A percentile compares a stretch with the other conserved stretches of the same genome.
Evolutionary conservation across 2,113 vertebrate species (phyloP).

Genomic region (Odontesthes bonariensis): DNA sequence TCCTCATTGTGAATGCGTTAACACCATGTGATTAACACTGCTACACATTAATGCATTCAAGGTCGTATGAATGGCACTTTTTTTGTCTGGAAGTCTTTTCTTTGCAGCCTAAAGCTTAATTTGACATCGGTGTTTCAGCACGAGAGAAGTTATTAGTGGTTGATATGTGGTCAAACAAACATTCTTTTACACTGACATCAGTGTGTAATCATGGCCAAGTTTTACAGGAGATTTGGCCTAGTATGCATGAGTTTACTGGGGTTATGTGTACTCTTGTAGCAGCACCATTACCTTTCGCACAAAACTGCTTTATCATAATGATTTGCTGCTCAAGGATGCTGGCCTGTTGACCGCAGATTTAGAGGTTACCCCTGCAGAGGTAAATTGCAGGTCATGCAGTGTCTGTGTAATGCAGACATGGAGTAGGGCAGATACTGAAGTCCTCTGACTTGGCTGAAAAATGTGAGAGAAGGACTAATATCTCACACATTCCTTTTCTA

Average conservation of each 20-base stretch:
- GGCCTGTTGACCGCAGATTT: constrained; percentile 44
- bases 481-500: constrained; percentile 67
- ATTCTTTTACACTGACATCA: constrained; percentile 56
- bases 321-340: constrained; percentile 41
- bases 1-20: not conserved
- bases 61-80: not conserved
- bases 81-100: constrained; percentile 5
- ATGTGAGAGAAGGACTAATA: constrained; percentile 56
- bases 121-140: constrained; percentile 39
- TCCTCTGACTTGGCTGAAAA: constrained; percentile 44
- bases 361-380: constrained; percentile 54
- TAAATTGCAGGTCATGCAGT: constrained; percentile 57
- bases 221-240: constrained; percentile 39
- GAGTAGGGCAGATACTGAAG: constrained; percentile 31
- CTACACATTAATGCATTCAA: not conserved
- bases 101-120: constrained; percentile 24
- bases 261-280: constrained; percentile 18
- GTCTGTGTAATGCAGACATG: constrained; percentile 57
- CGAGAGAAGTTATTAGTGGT: constrained; percentile 47
- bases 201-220: constrained; percentile 30
- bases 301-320: constrained; percentile 30
- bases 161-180: constrained; percentile 44
- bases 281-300: not conserved
- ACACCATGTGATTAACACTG: constrained; percentile 3
- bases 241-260: constrained; percentile 16